Evolutionary conservation across 1,140 invertebrate species (phyloP), one percentile per base, ranked within the genome.

Genomic region (Idris sp.): DNA sequence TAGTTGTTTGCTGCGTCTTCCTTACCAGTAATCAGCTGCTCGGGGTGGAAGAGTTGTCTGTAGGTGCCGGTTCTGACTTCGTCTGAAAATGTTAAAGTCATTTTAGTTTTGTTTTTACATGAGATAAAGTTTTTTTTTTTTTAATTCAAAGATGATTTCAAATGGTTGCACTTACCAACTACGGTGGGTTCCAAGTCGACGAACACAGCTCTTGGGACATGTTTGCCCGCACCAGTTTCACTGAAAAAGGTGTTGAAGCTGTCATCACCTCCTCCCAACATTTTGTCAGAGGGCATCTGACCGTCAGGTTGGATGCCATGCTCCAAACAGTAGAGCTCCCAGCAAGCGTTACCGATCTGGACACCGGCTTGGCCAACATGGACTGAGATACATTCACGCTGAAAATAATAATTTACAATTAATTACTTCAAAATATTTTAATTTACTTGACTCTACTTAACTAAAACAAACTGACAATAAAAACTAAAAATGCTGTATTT

Each of bases 261-360:
- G 73, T 91, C 89, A 53, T 90, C 78, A 16, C 79, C 79, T 25
- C 79, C 79, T 9, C 78, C 78, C 15, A 82, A 81, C 35, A 74
- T 80, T 71, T 77, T 82, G 51, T 80, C 81, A 49, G 79, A 92
- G 35, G 78, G 78, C 92, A 94, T 94, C 65, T 92, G 90, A 2
- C 95, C 95, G 88, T 96, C 94, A 38, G 94, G 94, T 84, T 96
- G 94, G 82, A 97, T 96, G 16, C 94, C 94, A 88, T 96, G 95
- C 84, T 96, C 95, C 76, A 96, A 85, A n/a, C 28, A 91, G 81
- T 92, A 94, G 0, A 94, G 83, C 79, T 94, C 93, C 93, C 93
- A 94, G 86, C 93, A 94, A 75, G 92, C 92, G 82, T 94, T 94
- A 44, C 92, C 92, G 69, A 93, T 93, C 81, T 93, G 92, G 41